These are phyloP conservation scores for Drosophila tripunctata DNA, from an alignment of 2,888 invertebrate genomes.

Conservation along the genomic window DNA sequence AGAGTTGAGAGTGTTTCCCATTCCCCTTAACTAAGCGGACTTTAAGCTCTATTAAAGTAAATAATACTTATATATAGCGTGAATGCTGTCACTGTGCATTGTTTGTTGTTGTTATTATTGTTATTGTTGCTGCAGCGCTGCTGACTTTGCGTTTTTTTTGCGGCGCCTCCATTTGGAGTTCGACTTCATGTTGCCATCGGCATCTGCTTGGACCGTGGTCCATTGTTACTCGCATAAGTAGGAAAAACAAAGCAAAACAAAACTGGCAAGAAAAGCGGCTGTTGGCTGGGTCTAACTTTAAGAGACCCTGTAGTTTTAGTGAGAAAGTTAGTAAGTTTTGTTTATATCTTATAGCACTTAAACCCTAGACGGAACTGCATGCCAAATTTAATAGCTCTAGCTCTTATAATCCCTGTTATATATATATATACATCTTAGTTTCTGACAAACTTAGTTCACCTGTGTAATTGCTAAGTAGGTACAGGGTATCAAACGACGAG, in stretches of 20 bases:
- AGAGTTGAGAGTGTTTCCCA: background rate
- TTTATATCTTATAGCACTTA: too few species aligned
- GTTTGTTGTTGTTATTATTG: conserved; percentile 16
- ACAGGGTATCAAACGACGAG: background rate
- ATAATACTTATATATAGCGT: conserved; percentile 71
- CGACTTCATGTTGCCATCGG: conserved; percentile 44
- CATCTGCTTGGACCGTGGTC: conserved; percentile 33
- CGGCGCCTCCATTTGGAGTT: conserved; percentile 45
- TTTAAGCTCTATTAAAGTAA: conserved; percentile 69
- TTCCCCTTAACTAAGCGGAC: conserved; percentile 17
- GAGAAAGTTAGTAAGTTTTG: background rate
- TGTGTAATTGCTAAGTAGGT: too few species aligned
- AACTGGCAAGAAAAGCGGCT: background rate
- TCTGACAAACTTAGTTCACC: too few species aligned
- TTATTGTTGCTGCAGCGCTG: conserved; percentile 34
- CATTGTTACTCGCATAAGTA: conserved; percentile 51
- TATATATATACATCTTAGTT: too few species aligned
- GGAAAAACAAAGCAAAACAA: conserved; percentile 18
- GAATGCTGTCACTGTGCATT: conserved; percentile 62
- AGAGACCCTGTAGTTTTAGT: background rate
- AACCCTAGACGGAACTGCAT: too few species aligned
- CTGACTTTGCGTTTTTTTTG: conserved; percentile 67
- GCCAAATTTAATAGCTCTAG: too few species aligned
- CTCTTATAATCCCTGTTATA: too few species aligned
- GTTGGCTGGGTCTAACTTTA: background rate